These are phyloP conservation scores for Drosophila asahinai DNA, from an alignment of 1,140 invertebrate genomes.

Conservation along the genomic window DNA sequence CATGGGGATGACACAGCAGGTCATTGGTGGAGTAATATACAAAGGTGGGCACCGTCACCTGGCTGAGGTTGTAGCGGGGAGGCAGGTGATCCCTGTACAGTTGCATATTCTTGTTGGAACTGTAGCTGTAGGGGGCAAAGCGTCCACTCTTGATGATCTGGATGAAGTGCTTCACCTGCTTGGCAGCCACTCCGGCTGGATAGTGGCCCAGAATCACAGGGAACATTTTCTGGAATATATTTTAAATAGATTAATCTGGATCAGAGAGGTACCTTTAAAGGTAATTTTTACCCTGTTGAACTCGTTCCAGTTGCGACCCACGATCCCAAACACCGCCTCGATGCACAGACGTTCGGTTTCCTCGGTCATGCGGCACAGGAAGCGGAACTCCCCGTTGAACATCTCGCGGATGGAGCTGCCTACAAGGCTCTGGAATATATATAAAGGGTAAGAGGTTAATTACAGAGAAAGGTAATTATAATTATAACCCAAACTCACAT, in stretches of 20 bases:
- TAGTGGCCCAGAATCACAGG: constrained; percentile 91
- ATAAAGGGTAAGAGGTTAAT: no score
- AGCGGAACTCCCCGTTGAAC: constrained; percentile 82
- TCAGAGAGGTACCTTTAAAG: constrained; percentile 49
- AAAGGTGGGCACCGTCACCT: constrained; percentile 88
- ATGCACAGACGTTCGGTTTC: constrained; percentile 80
- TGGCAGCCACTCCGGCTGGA: constrained; percentile 85
- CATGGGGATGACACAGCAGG: constrained; percentile 87
- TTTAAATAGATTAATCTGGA: background rate
- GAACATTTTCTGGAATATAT: constrained; percentile 86
- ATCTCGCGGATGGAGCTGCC: constrained; percentile 81
- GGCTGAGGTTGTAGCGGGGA: constrained; percentile 87
- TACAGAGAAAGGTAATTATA: no score
- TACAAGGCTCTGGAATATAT: constrained; percentile 65
- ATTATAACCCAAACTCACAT: constrained; percentile 54
- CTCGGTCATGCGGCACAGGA: constrained; percentile 82
- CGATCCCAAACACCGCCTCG: constrained; percentile 80
- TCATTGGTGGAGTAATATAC: constrained; percentile 88
- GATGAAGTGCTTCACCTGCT: constrained; percentile 83
- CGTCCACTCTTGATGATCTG: constrained; percentile 77
- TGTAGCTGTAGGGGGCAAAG: constrained; percentile 82
- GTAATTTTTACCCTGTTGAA: constrained; percentile 68
- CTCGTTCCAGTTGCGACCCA: constrained; percentile 81
- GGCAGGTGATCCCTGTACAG: constrained; percentile 86
- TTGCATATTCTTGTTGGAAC: constrained; percentile 85